phyloP scores from a whole-genome alignment of 1,140 invertebrate species.

The Mycetomoellerius zeteki region DNA sequence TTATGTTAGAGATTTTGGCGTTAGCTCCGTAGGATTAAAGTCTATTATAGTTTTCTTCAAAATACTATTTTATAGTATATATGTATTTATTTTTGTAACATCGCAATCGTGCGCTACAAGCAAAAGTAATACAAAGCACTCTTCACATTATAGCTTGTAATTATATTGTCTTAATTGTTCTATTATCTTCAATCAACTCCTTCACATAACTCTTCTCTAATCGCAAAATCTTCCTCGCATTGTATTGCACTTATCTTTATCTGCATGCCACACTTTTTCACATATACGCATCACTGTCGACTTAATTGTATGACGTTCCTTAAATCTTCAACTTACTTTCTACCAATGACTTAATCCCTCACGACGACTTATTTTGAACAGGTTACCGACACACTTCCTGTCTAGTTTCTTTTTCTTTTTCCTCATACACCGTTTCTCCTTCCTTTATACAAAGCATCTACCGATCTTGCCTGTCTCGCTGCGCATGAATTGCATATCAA shows the following conservation, averaged over 20 bases:
- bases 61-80: not conserved
- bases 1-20: too few relatives aligned
- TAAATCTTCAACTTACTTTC: constrained; percentile 49
- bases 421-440: not conserved
- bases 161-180: not conserved
- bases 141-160: not conserved
- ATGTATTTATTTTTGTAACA: not conserved
- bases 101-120: not conserved
- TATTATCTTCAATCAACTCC: not conserved
- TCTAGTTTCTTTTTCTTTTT: constrained; percentile 11
- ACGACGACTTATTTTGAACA: constrained; percentile 51
- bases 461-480: constrained; percentile 56
- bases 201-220: not conserved
- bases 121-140: constrained; percentile 14
- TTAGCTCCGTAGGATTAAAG: not conserved
- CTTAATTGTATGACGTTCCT: not conserved
- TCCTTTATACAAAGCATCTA: constrained; percentile 50
- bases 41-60: not conserved
- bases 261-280: constrained; percentile 39
- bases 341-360: constrained; percentile 51
- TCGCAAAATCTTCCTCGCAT: constrained; percentile 19
- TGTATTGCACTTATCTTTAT: constrained; percentile 7
- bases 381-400: constrained; percentile 29
- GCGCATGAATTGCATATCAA: constrained; percentile 71
- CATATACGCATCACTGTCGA: constrained; percentile 18